Evolutionary conservation across 2,113 vertebrate genomes (phyloP), one percentile per base, ranked within the genome.

Genomic region (Actenoides lindsayi): DNA sequence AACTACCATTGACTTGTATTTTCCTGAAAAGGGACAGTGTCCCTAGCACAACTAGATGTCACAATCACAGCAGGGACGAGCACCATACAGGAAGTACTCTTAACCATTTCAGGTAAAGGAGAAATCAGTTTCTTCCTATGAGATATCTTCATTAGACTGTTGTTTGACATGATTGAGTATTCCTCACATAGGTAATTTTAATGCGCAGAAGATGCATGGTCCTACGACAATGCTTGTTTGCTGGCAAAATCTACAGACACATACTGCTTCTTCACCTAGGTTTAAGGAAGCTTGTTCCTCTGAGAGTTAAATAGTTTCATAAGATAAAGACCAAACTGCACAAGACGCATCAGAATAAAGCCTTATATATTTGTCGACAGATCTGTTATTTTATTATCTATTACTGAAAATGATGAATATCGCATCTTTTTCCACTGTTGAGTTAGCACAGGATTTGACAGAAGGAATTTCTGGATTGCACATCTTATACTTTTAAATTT

Each of bases 211-310:
- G 62, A 74, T 0, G 3, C 19, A 65, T 15, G 48, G 27, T 48
- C 6, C n/a, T 56, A 20, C 1, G 0, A 48, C 1, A 37, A 1
- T 46, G 35, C 21, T 35, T 41, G 16, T 33, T 78, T 70, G 48
- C 56, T 41, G 46, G 15, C 33, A 62, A 76, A 73, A 71, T 59
- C 30, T 28, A 37, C 31, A 73, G 41, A 46, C 33, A 56, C 6
- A 41, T 17, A 28, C 31, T 59, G 48, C 44, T 54, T 73, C 50
- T 76, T 33, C 28, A 37, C 3, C 4, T 11, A 6, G 7, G 20
- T 39, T 79, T 46, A 31, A 30, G 41, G 23, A 60, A 69, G 20
- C 17, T 39, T 51, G 9, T 15, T 83, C 27, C 50, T 76, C 44
- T 57, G 13, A 68, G 27, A 85, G 16, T 16, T 50, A 20, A 1